phyloP scores from a whole-genome alignment of 2,888 invertebrate species.

The Microplitis deprimator region DNA sequence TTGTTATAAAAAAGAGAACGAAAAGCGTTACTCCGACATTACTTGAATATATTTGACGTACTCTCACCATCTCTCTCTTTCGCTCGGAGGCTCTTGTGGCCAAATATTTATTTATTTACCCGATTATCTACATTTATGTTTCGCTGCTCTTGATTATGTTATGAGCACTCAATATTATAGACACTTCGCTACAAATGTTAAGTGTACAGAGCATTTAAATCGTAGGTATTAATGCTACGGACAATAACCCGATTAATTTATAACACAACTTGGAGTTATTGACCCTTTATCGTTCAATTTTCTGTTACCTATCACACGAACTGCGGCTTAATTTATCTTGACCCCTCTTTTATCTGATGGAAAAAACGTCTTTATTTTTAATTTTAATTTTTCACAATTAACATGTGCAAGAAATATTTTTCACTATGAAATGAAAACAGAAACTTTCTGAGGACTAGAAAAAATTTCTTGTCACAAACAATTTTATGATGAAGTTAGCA shows the following conservation, averaged over 20 bases:
- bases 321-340: constrained; percentile 8
- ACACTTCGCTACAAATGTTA: background rate
- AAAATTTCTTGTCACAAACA: background rate
- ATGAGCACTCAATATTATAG: background rate
- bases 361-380: background rate
- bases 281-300: constrained; percentile 50
- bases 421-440: background rate
- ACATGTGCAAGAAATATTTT: background rate
- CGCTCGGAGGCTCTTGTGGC: constrained; percentile 54
- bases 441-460: background rate
- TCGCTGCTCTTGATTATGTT: constrained; percentile 45
- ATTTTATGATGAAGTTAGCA: no score
- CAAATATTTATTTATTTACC: constrained; percentile 70
- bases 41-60: constrained; percentile 67
- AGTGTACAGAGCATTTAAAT: background rate
- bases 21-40: constrained; percentile 59
- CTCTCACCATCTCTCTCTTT: constrained; percentile 50
- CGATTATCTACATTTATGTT: constrained; percentile 61
- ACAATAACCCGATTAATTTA: constrained; percentile 5
- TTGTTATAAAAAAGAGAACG: constrained; percentile 48
- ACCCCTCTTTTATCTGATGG: constrained; percentile 4
- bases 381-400: background rate
- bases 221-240: background rate
- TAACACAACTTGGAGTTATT: constrained; percentile 40
- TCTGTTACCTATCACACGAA: constrained; percentile 14